phyloP scores from a whole-genome alignment of 2,113 vertebrate genomes.

The Tachysurus vachellii region DNA sequence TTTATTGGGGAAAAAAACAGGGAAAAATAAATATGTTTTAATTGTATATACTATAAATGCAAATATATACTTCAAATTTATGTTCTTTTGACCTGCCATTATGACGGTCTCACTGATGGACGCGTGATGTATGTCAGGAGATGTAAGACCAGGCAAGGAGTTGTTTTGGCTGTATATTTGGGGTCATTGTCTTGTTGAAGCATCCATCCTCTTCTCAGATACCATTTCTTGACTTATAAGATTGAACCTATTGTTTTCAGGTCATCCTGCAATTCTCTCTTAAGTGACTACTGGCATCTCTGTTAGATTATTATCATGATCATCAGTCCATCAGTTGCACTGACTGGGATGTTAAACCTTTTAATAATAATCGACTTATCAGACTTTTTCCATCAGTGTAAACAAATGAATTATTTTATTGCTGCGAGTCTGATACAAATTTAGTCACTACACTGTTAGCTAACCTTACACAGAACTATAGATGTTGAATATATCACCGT shows the following conservation, averaged over 20 bases:
- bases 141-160: background rate
- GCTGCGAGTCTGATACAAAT: too few relatives aligned
- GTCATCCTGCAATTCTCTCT: background rate
- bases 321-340: background rate
- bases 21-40: background rate
- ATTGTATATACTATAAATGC: background rate
- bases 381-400: too few relatives aligned
- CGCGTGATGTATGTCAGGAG: background rate
- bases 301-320: background rate
- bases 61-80: background rate
- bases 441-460: too few relatives aligned
- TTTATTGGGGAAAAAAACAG: too few relatives aligned
- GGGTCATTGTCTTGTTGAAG: background rate
- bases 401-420: too few relatives aligned
- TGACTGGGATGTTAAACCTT: background rate
- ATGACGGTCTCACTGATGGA: background rate
- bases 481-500: too few relatives aligned
- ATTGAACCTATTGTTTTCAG: background rate
- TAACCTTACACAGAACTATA: too few relatives aligned
- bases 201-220: background rate
- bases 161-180: background rate
- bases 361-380: too few relatives aligned
- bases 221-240: background rate
- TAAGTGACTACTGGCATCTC: background rate
- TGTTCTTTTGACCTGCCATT: background rate